Base-by-base conservation (phyloP, 2,888 invertebrate species). In the Melangyna quadrimaculata region DNA sequence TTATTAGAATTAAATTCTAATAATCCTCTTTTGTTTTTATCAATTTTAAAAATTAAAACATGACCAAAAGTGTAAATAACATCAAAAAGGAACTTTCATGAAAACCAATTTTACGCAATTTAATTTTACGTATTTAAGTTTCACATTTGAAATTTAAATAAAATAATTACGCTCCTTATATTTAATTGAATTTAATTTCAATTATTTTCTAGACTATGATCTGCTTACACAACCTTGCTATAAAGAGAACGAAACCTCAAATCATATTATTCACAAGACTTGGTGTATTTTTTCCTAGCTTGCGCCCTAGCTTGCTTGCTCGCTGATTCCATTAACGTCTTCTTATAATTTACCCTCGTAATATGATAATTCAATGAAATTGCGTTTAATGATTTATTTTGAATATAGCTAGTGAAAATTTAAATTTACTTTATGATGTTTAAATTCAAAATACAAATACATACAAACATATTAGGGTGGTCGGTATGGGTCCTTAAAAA, bases 131-230 rank as follows among this genome's bases (percentile, higher is more conserved):
- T n/a, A n/a, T 57, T 57, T 17, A 57, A 32, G 17, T 32, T 57
- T 32, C 57, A 32, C 12, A n/a, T 61, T 35, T 35, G 61, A 61
- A 61, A 61, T 40, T 61, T 61, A 10, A 61, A 61, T 61, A 61
- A 61, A 40, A n/a, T 27, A 40, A 61, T 61, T 40, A 61, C 27
- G 27, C 27, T 24, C 24, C n/a, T n/a, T n/a, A n/a, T n/a, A n/a
- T n/a, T 4, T 40, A 61, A 61, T 40, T 61, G 27, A 61, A 61
- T 61, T 61, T 27, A 17, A 40, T 61, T 43, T 61, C 40, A 61
- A 61, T 61, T 61, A 61, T 40, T 61, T 61, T 24, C 24, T 27
- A 61, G 61, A 61, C 61, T 27, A 61, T 40, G 24, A 61, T 61
- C 61, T 40, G 43, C 27, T 61, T 40, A 27, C 40, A 43, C 14